These are phyloP conservation scores for Acanthosepion pharaonis DNA, from an alignment of 2,888 invertebrate genomes.

Conservation along the genomic window DNA sequence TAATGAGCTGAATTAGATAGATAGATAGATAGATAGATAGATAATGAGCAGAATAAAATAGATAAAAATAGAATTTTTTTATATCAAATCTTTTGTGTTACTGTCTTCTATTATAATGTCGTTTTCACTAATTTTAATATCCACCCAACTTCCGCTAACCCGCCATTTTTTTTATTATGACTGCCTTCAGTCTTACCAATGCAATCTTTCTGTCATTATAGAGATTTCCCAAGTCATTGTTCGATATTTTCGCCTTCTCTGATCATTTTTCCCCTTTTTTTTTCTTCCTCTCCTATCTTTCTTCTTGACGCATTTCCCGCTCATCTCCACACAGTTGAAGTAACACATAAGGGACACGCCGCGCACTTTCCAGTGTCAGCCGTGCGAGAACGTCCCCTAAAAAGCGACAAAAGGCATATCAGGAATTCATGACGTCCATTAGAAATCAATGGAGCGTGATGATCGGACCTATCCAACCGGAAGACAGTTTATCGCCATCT, in stretches of 20 bases:
- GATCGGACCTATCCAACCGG: not conserved
- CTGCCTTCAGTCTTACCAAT: not conserved
- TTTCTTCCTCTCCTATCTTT: not conserved
- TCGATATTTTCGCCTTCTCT: not conserved
- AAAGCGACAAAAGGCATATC: not conserved
- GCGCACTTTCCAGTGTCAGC: not conserved
- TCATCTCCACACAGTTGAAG: not conserved
- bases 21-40: too few relatives aligned
- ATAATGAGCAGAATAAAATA: too few relatives aligned
- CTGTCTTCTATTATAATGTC: too few relatives aligned
- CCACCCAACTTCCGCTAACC: too few relatives aligned
- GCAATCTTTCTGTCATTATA: not conserved
- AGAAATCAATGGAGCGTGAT: not conserved
- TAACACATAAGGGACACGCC: not conserved
- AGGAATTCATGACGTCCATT: not conserved
- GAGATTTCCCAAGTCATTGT: not conserved
- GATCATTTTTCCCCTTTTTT: not conserved
- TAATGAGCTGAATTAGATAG: too few relatives aligned
- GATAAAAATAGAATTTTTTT: too few relatives aligned
- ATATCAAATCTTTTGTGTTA: too few relatives aligned
- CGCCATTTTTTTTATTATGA: too few relatives aligned
- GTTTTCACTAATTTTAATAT: too few relatives aligned
- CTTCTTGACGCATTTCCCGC: not conserved
- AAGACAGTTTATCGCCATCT: not conserved
- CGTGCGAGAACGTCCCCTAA: not conserved